phyloP scores from a whole-genome alignment of 2,113 vertebrate genomes.

The Colius striatus region DNA sequence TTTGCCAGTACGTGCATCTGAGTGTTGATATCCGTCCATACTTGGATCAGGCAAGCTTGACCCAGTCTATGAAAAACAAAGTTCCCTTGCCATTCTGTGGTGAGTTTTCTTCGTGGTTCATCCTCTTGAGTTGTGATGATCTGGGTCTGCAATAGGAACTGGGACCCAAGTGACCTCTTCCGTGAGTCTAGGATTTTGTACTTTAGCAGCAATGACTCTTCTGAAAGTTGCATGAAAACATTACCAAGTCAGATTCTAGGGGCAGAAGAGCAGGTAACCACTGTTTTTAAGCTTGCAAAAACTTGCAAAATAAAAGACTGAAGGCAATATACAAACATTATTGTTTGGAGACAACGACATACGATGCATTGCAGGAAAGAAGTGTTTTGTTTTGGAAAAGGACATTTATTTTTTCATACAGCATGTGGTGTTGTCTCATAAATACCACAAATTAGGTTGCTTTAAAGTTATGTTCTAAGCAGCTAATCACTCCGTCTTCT shows the following conservation, averaged over 20 bases:
- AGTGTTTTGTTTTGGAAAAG: neutral
- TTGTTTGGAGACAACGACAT: too few relatives aligned
- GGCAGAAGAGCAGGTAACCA: neutral
- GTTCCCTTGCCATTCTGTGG: neutral
- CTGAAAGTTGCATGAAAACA: neutral
- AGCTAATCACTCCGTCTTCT: neutral
- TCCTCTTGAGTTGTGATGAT: neutral
- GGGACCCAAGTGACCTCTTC: neutral
- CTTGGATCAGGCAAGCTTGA: neutral
- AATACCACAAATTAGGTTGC: neutral
- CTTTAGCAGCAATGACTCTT: neutral
- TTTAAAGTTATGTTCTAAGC: constrained; percentile 1
- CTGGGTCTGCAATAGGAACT: neutral
- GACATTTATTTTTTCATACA: neutral
- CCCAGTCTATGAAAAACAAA: neutral
- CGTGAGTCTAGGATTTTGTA: neutral
- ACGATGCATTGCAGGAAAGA: too few relatives aligned
- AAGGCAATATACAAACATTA: too few relatives aligned
- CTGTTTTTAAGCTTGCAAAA: neutral
- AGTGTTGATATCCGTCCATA: neutral
- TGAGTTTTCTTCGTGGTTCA: neutral
- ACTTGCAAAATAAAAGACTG: too few relatives aligned
- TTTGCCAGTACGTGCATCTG: neutral
- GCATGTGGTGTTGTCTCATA: neutral
- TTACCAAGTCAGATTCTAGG: neutral